phyloP scores from a whole-genome alignment of 2,797 vertebrate species.

The Catostomus latipinnis region DNA sequence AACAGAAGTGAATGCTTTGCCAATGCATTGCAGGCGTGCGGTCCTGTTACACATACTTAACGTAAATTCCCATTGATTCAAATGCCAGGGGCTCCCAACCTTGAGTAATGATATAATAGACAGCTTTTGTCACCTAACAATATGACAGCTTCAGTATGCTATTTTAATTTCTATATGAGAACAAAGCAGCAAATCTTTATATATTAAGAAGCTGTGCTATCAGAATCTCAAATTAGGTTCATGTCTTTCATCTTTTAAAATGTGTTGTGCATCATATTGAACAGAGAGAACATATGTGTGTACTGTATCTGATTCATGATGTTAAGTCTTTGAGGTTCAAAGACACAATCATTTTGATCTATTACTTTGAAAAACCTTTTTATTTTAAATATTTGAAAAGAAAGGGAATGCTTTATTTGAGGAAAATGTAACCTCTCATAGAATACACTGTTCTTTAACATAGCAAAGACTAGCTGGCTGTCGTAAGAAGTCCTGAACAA shows the following conservation, averaged over 20 bases:
- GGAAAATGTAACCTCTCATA: background rate
- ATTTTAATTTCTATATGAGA: background rate
- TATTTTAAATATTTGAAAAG: conserved; percentile 2
- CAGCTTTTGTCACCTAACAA: background rate
- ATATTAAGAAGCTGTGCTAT: background rate
- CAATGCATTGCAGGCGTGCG: too few species aligned
- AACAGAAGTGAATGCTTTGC: too few species aligned
- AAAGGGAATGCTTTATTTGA: background rate
- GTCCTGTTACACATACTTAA: too few species aligned
- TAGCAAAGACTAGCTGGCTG: background rate
- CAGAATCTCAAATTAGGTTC: background rate
- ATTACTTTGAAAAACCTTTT: background rate
- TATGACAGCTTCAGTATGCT: background rate
- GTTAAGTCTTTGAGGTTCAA: conserved; percentile 18
- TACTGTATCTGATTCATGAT: too few species aligned
- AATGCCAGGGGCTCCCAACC: too few species aligned
- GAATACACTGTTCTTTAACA: background rate
- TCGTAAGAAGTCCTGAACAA: background rate
- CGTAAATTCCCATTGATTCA: too few species aligned
- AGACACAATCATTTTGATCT: conserved; percentile 28
- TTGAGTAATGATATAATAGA: too few species aligned
- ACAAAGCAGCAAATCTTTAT: background rate
- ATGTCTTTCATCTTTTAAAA: conserved; percentile 20
- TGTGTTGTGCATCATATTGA: background rate
- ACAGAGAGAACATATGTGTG: background rate